Base-by-base conservation (phyloP, 2,113 vertebrate genomes). In the Chaenocephalus aceratus region DNA sequence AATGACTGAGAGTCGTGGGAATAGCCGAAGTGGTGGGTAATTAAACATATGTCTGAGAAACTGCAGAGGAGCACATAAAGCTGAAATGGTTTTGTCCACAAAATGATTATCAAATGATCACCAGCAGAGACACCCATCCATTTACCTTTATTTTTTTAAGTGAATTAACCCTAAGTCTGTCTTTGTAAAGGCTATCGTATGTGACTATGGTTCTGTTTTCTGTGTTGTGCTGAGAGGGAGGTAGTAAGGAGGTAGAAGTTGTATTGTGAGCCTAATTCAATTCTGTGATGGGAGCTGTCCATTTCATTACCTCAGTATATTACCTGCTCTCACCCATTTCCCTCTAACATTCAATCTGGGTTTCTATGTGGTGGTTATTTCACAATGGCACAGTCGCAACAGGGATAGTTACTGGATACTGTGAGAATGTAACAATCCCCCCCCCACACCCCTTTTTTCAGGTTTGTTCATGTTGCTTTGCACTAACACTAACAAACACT, bases 231-330 rank as follows among this genome's bases (percentile, higher is more conserved):
- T 66, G 56, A 57, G 70, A 79, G 69, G 36, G 45, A 68, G 63
- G 77, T 45, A 23, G 71, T 71, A 52, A 73, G 12, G 41, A 80
- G 63, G 46, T 56, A 79, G 80, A 87, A 87, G 82, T 87, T 88
- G 75, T 80, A 63, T 78, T 71, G 70, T 66, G 76, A 88, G 79
- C 57, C 72, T 89, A 83, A 88, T 87, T 87, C 83, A 87, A 83
- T 91, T 81, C 83, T 82, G 77, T 85, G 75, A 87, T 86, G 66
- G 75, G 62, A 74, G 86, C 80, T 80, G 83, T 79, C 82, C 84
- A 54, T 71, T 86, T 83, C 86, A 90, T 86, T 89, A 79, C 74
- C 82, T 64, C 64, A 81, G 86, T 90, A 84, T 81, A 89, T 88
- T 80, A 88, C 86, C 84, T 86, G 70, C 73, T 69, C 67, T 79